A percentile compares a stretch with the other conserved stretches of the same genome.
Evolutionary conservation across 2,888 invertebrate species (phyloP).

Genomic region (Blastobasis lacticolella): DNA sequence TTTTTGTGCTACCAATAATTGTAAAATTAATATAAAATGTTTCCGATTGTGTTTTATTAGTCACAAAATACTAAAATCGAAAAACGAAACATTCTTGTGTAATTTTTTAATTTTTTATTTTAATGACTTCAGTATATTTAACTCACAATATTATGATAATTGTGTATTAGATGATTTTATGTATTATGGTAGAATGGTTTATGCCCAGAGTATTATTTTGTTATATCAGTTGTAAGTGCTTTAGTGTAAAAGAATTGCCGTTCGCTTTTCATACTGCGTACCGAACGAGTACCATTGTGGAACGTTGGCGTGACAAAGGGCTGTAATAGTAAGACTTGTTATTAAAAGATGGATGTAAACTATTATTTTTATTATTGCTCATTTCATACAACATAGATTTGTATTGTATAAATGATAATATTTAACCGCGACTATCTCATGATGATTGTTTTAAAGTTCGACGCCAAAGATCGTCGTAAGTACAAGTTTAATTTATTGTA

Average conservation of each 20-base stretch:
- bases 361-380: conserved; percentile 20
- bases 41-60: no score
- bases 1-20: no score
- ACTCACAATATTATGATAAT: no score
- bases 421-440: conserved; percentile 30
- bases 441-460: conserved; percentile 35
- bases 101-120: no score
- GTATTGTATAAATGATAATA: neutral
- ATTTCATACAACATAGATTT: conserved; percentile 13
- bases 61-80: no score
- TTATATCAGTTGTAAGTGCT: conserved; percentile 9
- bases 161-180: neutral
- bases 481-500: conserved; percentile 35
- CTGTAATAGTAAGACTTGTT: conserved; percentile 58
- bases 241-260: neutral
- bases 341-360: conserved; percentile 19
- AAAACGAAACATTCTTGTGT: no score
- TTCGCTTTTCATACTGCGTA: neutral
- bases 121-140: no score
- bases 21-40: no score
- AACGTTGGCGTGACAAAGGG: conserved; percentile 34
- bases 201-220: conserved; percentile 20
- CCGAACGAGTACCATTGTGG: conserved; percentile 8
- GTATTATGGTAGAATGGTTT: neutral
- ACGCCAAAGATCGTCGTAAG: conserved; percentile 63